Evolutionary conservation across 2,888 invertebrate genomes (phyloP).

Genomic region (Cactoblastis cactorum): DNA sequence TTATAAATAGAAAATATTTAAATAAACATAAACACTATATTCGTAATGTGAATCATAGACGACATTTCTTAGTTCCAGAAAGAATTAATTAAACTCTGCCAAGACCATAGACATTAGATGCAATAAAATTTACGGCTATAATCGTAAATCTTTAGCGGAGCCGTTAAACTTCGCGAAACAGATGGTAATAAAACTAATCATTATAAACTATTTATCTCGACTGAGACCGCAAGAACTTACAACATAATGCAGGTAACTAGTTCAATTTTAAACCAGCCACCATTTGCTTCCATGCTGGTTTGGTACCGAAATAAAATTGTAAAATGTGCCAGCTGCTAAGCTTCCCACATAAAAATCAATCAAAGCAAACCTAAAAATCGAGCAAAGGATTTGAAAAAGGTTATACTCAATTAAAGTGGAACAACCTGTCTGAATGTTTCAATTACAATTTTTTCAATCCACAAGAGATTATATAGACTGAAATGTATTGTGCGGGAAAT

Average conservation of each 20-base stretch:
- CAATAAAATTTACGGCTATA: background rate
- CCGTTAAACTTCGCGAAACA: background rate
- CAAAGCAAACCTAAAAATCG: no score
- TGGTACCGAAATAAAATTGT: no score
- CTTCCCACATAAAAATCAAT: background rate
- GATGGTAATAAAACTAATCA: constrained; percentile 4
- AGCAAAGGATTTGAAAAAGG: no score
- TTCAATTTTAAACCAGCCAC: background rate
- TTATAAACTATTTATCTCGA: constrained; percentile 2
- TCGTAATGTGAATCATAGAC: background rate
- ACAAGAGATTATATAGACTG: no score
- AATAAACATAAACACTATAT: background rate
- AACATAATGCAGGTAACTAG: background rate
- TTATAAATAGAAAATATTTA: background rate
- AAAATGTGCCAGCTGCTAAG: no score
- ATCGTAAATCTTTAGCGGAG: background rate
- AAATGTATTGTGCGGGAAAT: no score
- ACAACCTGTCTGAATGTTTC: no score
- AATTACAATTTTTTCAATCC: no score
- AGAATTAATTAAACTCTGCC: background rate
- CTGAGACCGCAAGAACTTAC: background rate
- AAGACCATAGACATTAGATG: background rate
- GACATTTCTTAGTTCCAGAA: background rate
- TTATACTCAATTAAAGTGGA: no score
- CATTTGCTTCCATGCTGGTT: background rate